Base-by-base conservation (phyloP, 1,140 invertebrate species). In the Drosophila pachea region DNA sequence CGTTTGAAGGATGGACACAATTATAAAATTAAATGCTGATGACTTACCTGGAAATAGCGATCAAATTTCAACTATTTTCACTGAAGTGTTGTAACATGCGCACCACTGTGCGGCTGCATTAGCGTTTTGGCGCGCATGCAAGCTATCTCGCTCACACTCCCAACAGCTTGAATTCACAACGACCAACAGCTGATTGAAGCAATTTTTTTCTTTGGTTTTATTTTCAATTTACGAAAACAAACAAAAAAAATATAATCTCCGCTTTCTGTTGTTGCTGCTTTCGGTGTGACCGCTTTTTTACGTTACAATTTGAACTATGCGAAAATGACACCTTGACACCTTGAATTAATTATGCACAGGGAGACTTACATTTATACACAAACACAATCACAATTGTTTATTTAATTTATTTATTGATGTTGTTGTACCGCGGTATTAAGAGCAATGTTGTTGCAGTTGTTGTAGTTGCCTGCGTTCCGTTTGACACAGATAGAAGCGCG, bases 121-220 rank as follows among this genome's bases (percentile, higher is more conserved):
- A 40, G 42, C 65, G 68, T 73, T 78, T 82, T 82, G 78, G 78
- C 78, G 78, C 70, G 71, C 71, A 74, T 43, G 32, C 32, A 47
- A 48, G 47, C 76, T 79, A 22, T 68, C 76, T 76, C 68, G 22
- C 61, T 79, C 56, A 11, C 67, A 63, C 70, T 35, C 43, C 31
- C 56, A 53, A 33, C 42, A 48, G 49, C 50, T 71, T 65, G 45
- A 43, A 50, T 52, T 35, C 33, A 53, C 48, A 3, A 58, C 70
- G 48, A 7, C 38, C 6, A 78, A 82, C 78, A 82, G 78, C 78
- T 82, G 78, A 78, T 82, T 78, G 63, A 38, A 45, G 61, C 49
- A 45, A 38, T 22, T 48, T 74, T 77, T 61, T 43, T 73, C 22
- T 73, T 64, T 14, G 3, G 29, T 61, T 48, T 49, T 62, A 63